Evolutionary conservation across 2,113 vertebrate genomes (phyloP), one percentile per base, ranked within the genome.

Genomic region (Recurvirostra avosetta): DNA sequence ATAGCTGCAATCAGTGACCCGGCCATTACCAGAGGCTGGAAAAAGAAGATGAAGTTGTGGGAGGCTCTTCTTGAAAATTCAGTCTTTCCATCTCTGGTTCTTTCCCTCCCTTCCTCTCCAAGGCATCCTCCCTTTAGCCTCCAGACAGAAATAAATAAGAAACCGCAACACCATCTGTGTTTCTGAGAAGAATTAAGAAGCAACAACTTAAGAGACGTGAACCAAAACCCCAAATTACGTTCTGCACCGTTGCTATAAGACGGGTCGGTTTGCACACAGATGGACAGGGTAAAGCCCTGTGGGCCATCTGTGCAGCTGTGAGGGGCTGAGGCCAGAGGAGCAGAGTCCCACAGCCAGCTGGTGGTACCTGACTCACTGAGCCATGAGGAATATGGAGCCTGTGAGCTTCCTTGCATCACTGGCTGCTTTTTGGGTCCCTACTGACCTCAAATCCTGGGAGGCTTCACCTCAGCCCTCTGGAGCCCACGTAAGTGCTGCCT

Each of bases 311-410:
- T 47, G 62, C 8, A 21, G 38, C 52, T 3, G 1, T 23, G 81
- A 16, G 27, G 62, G 58, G 26, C 16, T 58, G 80, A 45, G 80
- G 76, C 43, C 52, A 50, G 45, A 25, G 50, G 30, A 81, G 79
- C 70, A 66, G 52, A 61, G 52, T 26, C 53, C 55, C 70, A 36
- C 49, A 14, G 38, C 27, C 1, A 1, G 3, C 27, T 22, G 41
- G 13, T 34, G 50, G 53, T 5, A 83, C 55, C 50, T 6, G 3
- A 9, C 17, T n/a, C 38, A 1, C 53, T 8, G 68, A 84, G 43
- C 22, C 11, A 2, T 12, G 55, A 40, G 11, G 9, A 32, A 77
- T 4, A 15, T 0, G 0, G 59, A 76, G n/a, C 25, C 67, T 34
- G 22, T 25, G 75, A 65, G 71, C 29, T 41, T 18, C 43, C 47